Conservation (phyloP, 1,140 invertebrate species). For the Trichonephila clavata region DNA sequence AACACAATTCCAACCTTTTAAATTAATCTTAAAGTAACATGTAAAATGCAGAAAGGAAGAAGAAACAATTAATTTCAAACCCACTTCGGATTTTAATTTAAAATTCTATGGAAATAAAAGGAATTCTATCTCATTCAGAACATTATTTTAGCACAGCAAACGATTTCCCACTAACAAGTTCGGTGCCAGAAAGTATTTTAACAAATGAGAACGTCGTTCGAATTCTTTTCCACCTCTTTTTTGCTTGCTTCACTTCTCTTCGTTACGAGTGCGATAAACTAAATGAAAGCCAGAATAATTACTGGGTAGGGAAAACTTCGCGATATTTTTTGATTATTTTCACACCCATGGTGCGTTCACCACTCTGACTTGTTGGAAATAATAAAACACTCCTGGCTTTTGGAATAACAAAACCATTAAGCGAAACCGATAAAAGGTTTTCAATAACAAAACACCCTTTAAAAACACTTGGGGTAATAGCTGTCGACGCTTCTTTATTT, state of each 20-base stretch:
- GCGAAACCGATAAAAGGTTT: conserved; percentile 73
- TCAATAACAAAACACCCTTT: conserved; percentile 75
- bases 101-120: conserved; percentile 43
- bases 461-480: conserved; percentile 73
- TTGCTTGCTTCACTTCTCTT: neutral
- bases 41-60: conserved; percentile 13
- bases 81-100: conserved; percentile 58
- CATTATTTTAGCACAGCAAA: neutral
- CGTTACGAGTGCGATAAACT: conserved; percentile 32
- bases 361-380: conserved; percentile 33
- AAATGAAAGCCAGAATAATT: conserved; percentile 68
- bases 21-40: conserved; percentile 34
- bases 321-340: conserved; percentile 66
- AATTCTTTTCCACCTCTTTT: conserved; percentile 33
- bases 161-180: conserved; percentile 60
- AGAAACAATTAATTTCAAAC: conserved; percentile 47
- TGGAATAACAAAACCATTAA: conserved; percentile 73
- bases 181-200: conserved; percentile 47
- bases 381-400: conserved; percentile 64
- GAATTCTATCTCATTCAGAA: conserved; percentile 38
- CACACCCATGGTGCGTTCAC: neutral
- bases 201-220: conserved; percentile 54
- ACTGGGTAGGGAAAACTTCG: conserved; percentile 58
- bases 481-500: conserved; percentile 75
- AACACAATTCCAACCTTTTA: conserved; percentile 14